Evolutionary conservation across 2,888 invertebrate genomes (phyloP), one percentile per base, ranked within the genome.

Genomic region (Heteromurus nitidus): DNA sequence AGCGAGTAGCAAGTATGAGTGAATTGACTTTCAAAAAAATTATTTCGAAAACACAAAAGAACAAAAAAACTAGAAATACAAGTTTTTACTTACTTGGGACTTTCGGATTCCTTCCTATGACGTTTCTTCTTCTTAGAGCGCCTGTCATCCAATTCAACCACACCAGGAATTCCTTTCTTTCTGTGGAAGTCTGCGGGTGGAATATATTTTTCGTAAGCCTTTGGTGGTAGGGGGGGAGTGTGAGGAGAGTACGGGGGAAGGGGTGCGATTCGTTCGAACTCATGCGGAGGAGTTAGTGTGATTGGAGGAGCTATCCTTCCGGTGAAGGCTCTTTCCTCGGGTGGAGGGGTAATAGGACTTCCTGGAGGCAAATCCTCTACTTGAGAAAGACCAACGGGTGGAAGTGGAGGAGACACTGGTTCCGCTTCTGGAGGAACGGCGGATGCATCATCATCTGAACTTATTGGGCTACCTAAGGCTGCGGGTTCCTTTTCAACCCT

Each of bases 171-270:
- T 36, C 68, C 60, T 31, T 72, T 72, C 50, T 73, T 65, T 65
- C 79, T 64, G 47, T 67, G 28, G 16, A 60, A 31, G 20, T 80
- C 73, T n/a, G 16, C 44, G 0, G 80, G 82, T 20, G 81, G 82
- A 58, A 82, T 69, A 72, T 84, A 86, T 20, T 84, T 82, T 42
- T 91, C 91, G 88, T 91, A 91, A 1, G 88, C 88, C 80, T 90
- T 88, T 79, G 92, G 92, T 0, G 93, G 93, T 67, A 91, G 90
- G 0, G 92, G 90, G 0, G 94, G 94, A 2, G 94, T 94, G 88
- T 94, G 94, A 0, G 94, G 94, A 0, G 94, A 94, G 67, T 73
- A 70, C 55, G 55, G 22, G 7, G 47, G n/a, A 5, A 68, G 69
- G 31, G 76, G 72, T 5, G 83, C 64, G 36, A 67, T 67, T n/a